Base-by-base conservation (phyloP, 1,140 invertebrate genomes). In the Drosophila malerkotliana region DNA sequence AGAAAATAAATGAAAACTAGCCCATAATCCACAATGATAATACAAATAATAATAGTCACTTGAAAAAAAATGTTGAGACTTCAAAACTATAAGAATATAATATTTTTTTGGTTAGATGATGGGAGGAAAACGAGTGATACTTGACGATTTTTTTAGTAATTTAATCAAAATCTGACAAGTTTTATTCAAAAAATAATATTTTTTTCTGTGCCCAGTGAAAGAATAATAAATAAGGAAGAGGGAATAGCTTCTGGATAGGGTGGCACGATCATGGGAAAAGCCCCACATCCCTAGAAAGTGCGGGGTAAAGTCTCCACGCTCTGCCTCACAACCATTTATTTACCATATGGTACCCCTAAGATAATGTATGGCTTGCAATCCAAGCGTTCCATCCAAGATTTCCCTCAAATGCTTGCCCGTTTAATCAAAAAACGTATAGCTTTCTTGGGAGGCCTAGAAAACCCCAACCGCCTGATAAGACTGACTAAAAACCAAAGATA, bases 11-110 rank as follows among this genome's bases (percentile, higher is more conserved):
- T 10, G 10, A 37, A 68, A 59, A 72, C 74, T 82, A 69, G 80
- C 58, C 30, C 58, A 74, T 61, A 79, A 74, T 79, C 76, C 69
- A 56, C 14, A 68, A 64, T 47, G 68, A 76, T 66, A 83, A 76
- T 74, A 84, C 63, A 52, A 79, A 73, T 73, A 56, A 68, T 26
- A 66, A 39, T 52, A 76, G 63, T 53, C 52, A 75, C 57, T 61
- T 71, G 62, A 64, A 79, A 30, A 63, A 67, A 67, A 47, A 21
- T 24, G 9, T 9, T 47, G 4, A 24, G 1, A 24, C 3, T 18
- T 10, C 9, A 4, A 10, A 24, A 47, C 21, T 21, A 10, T 15
- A 21, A 3, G 8, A 45, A 45, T 45, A 15, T 18, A 14, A 1
- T 9, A 6, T 18, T 45, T 45, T 45, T 8, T 18, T 14, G 6